Base-by-base conservation (phyloP, 2,888 invertebrate genomes). In the Muschampia plurimacula region DNA sequence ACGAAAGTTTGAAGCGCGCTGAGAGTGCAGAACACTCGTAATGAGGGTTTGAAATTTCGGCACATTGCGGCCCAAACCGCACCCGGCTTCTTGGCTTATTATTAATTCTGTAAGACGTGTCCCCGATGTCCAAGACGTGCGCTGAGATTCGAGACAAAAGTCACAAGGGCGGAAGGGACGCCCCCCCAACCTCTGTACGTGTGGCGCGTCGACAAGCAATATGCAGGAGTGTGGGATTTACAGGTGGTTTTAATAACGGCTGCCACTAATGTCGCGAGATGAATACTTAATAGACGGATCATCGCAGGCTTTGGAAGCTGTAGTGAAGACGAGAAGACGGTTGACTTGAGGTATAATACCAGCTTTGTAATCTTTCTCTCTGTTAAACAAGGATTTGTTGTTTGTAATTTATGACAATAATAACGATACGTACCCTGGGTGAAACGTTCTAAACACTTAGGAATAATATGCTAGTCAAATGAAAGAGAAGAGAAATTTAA, bases 51-150 rank as follows among this genome's bases (percentile, higher is more conserved):
- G 92, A 91, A 92, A 93, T 93, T 92, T 93, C 89, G 89, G 90
- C 92, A 93, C 93, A 91, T 91, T 90, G 91, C 90, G 91, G 89
- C 88, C 89, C 84, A 89, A 90, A 93, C 93, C 94, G 84, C 93
- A 93, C 86, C 92, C 92, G 89, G 88, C 89, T 89, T 90, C 92
- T 91, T 90, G 92, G 94, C 93, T 95, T 95, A 95, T 95, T 95
- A 95, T 95, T 94, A 95, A 95, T 95, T 95, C 95, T 86, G 93
- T 93, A 94, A 94, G 95, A 95, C 93, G 90, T 93, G 93, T 90
- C 93, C 94, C 93, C 94, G 92, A 94, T 95, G 95, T 94, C 95
- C 95, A 92, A 91, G 94, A 94, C 94, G 94, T 95, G 95, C 86
- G 90, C 93, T 77, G 93, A 91, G 94, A 94, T 93, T 93, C 91